Evolutionary conservation across 2,888 invertebrate species (phyloP).

Genomic region (Dryobotodes eremita): DNA sequence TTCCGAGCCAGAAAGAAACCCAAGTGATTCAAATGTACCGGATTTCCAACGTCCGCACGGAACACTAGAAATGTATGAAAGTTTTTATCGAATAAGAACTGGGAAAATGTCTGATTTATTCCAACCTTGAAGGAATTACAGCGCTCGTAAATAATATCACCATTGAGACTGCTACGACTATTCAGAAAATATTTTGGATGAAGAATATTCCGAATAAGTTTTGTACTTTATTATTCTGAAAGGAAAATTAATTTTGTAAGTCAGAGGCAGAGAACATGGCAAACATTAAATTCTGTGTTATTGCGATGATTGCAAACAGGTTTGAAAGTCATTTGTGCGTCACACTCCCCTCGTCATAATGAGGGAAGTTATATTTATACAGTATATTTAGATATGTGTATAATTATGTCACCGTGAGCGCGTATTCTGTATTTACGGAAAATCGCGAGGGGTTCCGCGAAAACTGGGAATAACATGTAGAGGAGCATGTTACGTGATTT

Average conservation of each 20-base stretch:
- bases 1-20: constrained; percentile 25
- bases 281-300: constrained; percentile 54
- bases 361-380: constrained; percentile 45
- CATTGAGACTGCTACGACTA: constrained; percentile 54
- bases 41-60: constrained; percentile 45
- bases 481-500: constrained; percentile 14
- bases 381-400: constrained; percentile 43
- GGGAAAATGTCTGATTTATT: constrained; percentile 61
- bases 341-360: constrained; percentile 51
- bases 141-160: constrained; percentile 64
- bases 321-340: constrained; percentile 50
- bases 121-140: constrained; percentile 57
- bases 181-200: constrained; percentile 49
- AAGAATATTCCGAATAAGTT: constrained; percentile 49
- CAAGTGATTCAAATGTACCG: constrained; percentile 55
- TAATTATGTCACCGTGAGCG: constrained; percentile 32
- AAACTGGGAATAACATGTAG: constrained; percentile 15
- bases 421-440: constrained; percentile 32
- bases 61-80: constrained; percentile 61
- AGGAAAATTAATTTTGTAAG: constrained; percentile 55
- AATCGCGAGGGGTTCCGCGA: constrained; percentile 8
- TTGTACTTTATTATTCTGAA: constrained; percentile 37
- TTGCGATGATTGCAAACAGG: constrained; percentile 48
- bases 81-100: constrained; percentile 59
- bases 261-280: constrained; percentile 18